These are phyloP conservation scores for Myanophis thanlyinensis DNA, from an alignment of 2,113 vertebrate genomes.

Conservation along the genomic window DNA sequence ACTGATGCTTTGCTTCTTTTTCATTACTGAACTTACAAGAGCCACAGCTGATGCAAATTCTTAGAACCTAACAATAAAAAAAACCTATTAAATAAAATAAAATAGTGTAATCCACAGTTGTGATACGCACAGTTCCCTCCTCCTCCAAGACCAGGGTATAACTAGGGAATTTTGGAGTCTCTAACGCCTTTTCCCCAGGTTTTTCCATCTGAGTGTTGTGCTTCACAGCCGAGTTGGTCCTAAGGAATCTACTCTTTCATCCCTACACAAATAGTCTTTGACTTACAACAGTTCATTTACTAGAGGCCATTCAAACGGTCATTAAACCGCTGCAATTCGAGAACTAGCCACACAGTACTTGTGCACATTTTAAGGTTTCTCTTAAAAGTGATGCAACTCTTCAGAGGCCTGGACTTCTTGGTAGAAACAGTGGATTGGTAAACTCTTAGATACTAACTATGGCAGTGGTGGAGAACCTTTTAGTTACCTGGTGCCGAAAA, in stretches of 20 bases:
- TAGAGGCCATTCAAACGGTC: too few species aligned
- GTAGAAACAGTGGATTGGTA: background rate
- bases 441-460: background rate
- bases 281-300: too few species aligned
- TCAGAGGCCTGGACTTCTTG: background rate
- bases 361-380: background rate
- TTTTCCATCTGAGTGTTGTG: too few species aligned
- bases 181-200: too few species aligned
- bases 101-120: background rate
- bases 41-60: background rate
- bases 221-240: too few species aligned
- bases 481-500: too few species aligned
- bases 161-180: too few species aligned
- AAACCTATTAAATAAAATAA: too few species aligned
- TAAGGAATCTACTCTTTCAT: too few species aligned
- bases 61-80: background rate
- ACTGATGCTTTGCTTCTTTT: background rate
- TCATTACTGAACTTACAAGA: background rate
- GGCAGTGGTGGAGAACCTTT: too few species aligned
- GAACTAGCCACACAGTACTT: background rate
- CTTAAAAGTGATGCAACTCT: background rate
- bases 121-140: background rate
- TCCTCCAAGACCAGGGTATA: background rate
- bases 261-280: too few species aligned
- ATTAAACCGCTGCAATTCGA: too few species aligned